phyloP scores from a whole-genome alignment of 2,797 vertebrate species.

The Sebastes hubbsi region DNA sequence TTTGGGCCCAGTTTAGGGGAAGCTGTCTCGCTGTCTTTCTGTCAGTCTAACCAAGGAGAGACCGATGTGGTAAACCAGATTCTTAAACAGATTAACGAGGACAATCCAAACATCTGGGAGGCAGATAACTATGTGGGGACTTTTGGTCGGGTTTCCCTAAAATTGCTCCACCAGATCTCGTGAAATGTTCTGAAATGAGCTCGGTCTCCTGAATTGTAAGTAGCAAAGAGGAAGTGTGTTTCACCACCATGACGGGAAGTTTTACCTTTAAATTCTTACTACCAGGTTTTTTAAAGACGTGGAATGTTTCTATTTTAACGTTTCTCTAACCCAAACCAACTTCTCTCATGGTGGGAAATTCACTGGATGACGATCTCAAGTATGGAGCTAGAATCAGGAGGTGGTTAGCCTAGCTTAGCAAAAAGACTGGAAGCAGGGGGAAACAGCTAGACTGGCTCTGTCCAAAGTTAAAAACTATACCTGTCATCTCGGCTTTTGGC shows the following conservation, averaged over 20 bases:
- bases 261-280: background rate
- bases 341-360: background rate
- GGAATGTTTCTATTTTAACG: background rate
- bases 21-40: conserved; percentile 23
- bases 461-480: background rate
- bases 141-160: conserved; percentile 54
- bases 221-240: conserved; percentile 22
- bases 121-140: conserved; percentile 18
- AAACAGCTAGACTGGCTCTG: background rate
- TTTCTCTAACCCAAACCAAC: background rate
- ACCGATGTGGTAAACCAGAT: conserved; percentile 33
- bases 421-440: background rate
- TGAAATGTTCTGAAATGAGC: conserved; percentile 25
- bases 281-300: background rate
- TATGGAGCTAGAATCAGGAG: background rate
- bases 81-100: conserved; percentile 48
- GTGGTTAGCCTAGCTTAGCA: background rate
- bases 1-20: conserved; percentile 12
- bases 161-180: conserved; percentile 20
- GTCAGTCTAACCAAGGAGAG: conserved; percentile 14
- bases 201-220: background rate
- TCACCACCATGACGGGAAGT: background rate
- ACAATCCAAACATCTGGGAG: conserved; percentile 55
- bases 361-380: background rate
- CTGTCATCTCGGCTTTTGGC: background rate